Evolutionary conservation across 2,797 vertebrate species (phyloP), one percentile per base, ranked within the genome.

Genomic region (Rhinophrynus dorsalis): DNA sequence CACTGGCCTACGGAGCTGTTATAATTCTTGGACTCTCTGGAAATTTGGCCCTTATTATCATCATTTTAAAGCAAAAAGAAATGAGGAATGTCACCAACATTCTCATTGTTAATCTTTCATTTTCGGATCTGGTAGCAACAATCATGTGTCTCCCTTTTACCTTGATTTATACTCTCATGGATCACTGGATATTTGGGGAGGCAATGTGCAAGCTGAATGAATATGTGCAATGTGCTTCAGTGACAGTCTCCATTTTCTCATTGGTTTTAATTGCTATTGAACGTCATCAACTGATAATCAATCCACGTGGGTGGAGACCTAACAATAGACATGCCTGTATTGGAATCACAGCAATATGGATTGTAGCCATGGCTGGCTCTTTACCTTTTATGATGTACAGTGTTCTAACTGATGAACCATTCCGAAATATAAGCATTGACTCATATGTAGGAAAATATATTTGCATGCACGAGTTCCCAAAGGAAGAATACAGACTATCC

Each of bases 81-180:
- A 91, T 94, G 88, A 90, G 90, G 73, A 94, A 94, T 1, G 93
- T 94, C 11, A 94, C 93, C 67, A 94, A 94, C 61, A 92, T 94
- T 72, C 83, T 94, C 11, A 94, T 94, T 9, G 93, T 92, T 76
- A 94, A 94, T 78, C 88, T 94, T 6, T 94, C 93, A 0, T 89
- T 93, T 77, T 94, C 92, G 1, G 93, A 94, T 76, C 79, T 94
- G 66, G 80, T 94, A 1, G 89, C 93, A 24, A 87, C 91, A 10
- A 80, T 94, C 61, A 89, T 94, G 85, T 94, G 91, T 82, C 85
- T 94, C 77, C 93, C 92, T 1, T 93, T 94, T 76, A 94, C 92
- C 0, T 91, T 94, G n/a, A 86, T 93, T 48, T 94, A 94, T 40
- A 94, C 93, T 0, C 79, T 94, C 48, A 94, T 94, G 93, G 92